Conservation (phyloP, 2,888 invertebrate genomes). For the Drosophila antonietae region DNA sequence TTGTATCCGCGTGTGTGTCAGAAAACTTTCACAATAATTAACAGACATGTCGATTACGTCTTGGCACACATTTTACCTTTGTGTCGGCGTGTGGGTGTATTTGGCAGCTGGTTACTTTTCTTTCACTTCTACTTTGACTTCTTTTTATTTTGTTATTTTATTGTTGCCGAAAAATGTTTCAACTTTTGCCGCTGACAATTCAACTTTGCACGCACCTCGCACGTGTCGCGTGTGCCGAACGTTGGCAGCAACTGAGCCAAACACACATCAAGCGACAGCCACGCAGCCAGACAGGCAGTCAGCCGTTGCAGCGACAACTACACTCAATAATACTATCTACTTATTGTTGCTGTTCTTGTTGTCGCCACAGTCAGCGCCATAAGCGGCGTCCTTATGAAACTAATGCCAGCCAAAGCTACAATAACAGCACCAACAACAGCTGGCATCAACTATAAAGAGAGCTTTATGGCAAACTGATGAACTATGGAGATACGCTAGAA, state of each 20-base stretch:
- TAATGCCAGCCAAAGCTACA: constrained; percentile 49
- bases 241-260: constrained; percentile 62
- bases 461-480: constrained; percentile 4
- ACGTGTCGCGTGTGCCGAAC: constrained; percentile 73
- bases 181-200: constrained; percentile 69
- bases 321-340: constrained; percentile 22
- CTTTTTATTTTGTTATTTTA: constrained; percentile 31
- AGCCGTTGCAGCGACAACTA: constrained; percentile 65
- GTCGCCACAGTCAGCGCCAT: constrained; percentile 53
- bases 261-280: constrained; percentile 31
- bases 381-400: constrained; percentile 73
- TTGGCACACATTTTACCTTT: constrained; percentile 70
- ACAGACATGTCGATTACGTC: constrained; percentile 79
- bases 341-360: constrained; percentile 12
- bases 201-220: constrained; percentile 66
- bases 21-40: constrained; percentile 78
- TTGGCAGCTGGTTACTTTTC: constrained; percentile 36
- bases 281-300: constrained; percentile 39
- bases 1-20: constrained; percentile 52
- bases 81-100: constrained; percentile 11
- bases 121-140: not conserved
- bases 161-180: constrained; percentile 57
- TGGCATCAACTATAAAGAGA: constrained; percentile 25
- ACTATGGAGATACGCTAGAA: constrained; percentile 13
- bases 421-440: constrained; percentile 49